Evolutionary conservation across 2,888 invertebrate genomes (phyloP).

Genomic region (Nomada ferruginata): DNA sequence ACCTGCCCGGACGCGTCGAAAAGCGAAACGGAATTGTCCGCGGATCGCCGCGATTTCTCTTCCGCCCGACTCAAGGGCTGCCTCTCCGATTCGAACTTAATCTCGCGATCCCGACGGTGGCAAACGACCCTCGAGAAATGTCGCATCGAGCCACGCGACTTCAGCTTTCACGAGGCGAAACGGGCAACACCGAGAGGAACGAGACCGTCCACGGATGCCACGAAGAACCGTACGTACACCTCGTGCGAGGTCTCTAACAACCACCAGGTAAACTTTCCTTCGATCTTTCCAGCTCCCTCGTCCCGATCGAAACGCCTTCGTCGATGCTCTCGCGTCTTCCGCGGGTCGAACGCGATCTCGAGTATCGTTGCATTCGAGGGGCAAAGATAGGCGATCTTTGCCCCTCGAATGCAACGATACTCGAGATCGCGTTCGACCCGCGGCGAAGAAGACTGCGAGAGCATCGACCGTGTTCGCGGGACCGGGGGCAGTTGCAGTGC

Average conservation of each 20-base stretch:
- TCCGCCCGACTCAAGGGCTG: slow-evolving; percentile 8
- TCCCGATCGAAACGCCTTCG: not conserved
- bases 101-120: not conserved
- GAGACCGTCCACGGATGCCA: slow-evolving; percentile 9
- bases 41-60: slow-evolving; percentile 46
- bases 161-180: not conserved
- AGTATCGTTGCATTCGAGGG: too few relatives aligned
- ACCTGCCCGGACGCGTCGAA: not conserved
- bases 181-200: not conserved
- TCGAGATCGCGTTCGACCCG: not conserved
- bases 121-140: not conserved
- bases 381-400: too few relatives aligned
- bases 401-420: not conserved
- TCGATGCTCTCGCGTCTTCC: not conserved
- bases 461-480: slow-evolving; percentile 17
- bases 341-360: too few relatives aligned
- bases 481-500: slow-evolving; percentile 51
- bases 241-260: slow-evolving; percentile 59
- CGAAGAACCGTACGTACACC: slow-evolving; percentile 46
- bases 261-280: slow-evolving; percentile 66
- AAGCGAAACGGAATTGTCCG: slow-evolving; percentile 57
- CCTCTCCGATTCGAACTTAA: slow-evolving; percentile 60
- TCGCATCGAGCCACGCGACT: not conserved
- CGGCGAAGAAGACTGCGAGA: not conserved
- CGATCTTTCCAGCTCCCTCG: not conserved